Evolutionary conservation across 2,888 invertebrate genomes (phyloP).

Genomic region (Melanostoma scalare): DNA sequence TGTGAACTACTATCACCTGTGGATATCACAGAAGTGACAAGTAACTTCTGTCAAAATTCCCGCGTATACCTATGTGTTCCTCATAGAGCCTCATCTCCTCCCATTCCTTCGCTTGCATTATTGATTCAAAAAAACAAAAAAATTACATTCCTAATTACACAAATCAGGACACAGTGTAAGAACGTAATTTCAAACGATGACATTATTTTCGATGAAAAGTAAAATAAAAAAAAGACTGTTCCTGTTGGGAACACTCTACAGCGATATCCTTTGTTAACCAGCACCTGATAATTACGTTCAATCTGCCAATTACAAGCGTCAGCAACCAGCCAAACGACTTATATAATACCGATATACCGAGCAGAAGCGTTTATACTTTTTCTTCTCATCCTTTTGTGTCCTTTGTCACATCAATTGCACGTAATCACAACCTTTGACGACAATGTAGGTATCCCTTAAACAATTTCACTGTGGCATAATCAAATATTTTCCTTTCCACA

Average conservation of each 20-base stretch:
- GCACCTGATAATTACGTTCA: conserved; percentile 55
- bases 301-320: conserved; percentile 56
- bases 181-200: conserved; percentile 3
- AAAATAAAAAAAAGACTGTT: background rate
- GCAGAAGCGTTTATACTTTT: background rate
- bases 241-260: background rate
- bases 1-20: no score
- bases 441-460: conserved; percentile 46
- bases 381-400: conserved; percentile 30
- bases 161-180: conserved; percentile 2
- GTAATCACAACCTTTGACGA: conserved; percentile 56
- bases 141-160: background rate
- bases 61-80: no score
- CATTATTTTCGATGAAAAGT: background rate
- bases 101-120: background rate
- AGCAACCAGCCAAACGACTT: conserved; percentile 53
- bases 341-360: conserved; percentile 9
- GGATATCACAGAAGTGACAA: no score
- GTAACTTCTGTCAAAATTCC: no score
- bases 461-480: conserved; percentile 50
- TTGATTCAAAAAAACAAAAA: conserved; percentile 5
- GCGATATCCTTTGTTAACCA: conserved; percentile 26
- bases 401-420: conserved; percentile 63
- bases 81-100: no score
- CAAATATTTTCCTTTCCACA: conserved; percentile 47